Evolutionary conservation across 2,888 invertebrate species (phyloP).

Genomic region (Lithophane socia): DNA sequence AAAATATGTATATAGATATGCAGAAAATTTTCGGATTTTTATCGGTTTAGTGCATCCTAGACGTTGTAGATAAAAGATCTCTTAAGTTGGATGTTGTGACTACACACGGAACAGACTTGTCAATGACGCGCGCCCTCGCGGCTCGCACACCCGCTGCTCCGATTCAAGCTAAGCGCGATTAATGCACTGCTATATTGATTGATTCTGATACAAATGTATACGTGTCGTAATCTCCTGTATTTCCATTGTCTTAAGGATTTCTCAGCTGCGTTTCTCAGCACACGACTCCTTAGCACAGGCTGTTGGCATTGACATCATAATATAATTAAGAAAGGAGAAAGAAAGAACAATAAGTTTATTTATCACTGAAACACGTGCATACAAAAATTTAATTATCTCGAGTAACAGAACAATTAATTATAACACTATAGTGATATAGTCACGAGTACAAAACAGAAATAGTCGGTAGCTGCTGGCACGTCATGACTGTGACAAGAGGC

Average conservation of each 20-base stretch:
- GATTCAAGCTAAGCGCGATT: background rate
- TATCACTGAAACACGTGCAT: too few relatives aligned
- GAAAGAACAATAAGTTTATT: too few relatives aligned
- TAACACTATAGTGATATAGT: too few relatives aligned
- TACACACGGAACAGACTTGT: constrained; percentile 36
- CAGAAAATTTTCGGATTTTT: constrained; percentile 79
- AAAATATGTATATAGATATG: constrained; percentile 89
- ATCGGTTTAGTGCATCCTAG: constrained; percentile 81
- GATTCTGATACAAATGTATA: constrained; percentile 34
- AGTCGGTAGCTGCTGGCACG: too few relatives aligned
- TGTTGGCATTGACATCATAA: constrained; percentile 26
- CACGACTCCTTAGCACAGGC: background rate
- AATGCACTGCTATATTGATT: constrained; percentile 4
- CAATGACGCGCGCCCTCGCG: constrained; percentile 16
- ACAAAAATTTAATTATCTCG: too few relatives aligned
- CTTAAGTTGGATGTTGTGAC: constrained; percentile 68
- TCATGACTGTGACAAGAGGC: too few relatives aligned
- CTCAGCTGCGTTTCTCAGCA: constrained; percentile 6
- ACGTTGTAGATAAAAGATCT: constrained; percentile 78
- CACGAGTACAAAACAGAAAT: too few relatives aligned
- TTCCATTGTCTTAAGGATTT: constrained; percentile 6
- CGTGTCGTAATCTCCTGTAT: constrained; percentile 6
- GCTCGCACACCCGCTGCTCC: background rate
- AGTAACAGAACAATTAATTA: too few relatives aligned
- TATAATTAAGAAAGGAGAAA: background rate